phyloP scores from a whole-genome alignment of 2,888 invertebrate genomes.

The Noctua fimbriata region DNA sequence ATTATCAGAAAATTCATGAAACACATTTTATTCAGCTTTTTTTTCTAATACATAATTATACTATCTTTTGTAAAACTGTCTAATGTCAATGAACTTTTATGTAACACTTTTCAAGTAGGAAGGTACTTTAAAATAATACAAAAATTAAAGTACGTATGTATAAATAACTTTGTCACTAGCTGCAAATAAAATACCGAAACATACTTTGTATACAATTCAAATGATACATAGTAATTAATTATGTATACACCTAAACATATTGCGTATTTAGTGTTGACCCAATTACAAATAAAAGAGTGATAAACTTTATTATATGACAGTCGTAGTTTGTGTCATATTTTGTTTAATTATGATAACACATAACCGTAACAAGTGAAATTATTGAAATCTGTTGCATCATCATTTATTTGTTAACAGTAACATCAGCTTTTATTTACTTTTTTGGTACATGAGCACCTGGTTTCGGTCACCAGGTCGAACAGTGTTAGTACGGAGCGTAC shows the following conservation, averaged over 20 bases:
- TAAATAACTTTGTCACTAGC: not conserved
- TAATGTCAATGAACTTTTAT: slow-evolving; percentile 35
- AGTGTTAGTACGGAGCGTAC: not conserved
- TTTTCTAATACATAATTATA: not conserved
- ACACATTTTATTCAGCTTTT: not conserved
- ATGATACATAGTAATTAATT: slow-evolving; percentile 6
- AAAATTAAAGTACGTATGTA: not conserved
- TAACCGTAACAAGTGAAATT: slow-evolving; percentile 31
- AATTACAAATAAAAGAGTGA: slow-evolving; percentile 42
- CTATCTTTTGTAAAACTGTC: not conserved
- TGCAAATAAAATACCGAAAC: not conserved
- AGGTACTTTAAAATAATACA: no score
- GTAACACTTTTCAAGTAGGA: not conserved
- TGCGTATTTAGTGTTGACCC: slow-evolving; percentile 44
- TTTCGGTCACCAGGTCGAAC: not conserved
- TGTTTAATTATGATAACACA: slow-evolving; percentile 24
- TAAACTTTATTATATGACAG: slow-evolving; percentile 26
- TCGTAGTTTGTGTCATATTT: not conserved
- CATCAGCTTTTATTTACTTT: not conserved
- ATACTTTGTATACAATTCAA: not conserved
- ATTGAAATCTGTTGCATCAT: slow-evolving; percentile 36
- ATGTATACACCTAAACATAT: slow-evolving; percentile 11
- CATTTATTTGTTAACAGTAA: not conserved
- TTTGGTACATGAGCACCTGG: not conserved
- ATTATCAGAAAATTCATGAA: not conserved